Conservation (phyloP, 2,797 vertebrate species). For the Menidia menidia region DNA sequence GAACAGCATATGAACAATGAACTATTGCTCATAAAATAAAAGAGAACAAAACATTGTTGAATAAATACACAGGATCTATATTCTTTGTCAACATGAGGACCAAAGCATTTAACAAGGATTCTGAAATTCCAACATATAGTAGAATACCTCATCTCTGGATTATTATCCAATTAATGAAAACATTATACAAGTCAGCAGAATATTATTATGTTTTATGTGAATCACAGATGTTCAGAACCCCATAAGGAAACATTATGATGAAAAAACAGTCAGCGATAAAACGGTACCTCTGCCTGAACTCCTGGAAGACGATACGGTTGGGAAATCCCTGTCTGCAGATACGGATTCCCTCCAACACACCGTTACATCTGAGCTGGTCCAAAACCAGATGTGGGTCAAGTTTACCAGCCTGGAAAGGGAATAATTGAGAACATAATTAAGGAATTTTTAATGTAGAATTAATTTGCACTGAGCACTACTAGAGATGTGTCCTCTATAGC, state of each 20-base stretch:
- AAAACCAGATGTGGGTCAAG: slow-evolving; percentile 95
- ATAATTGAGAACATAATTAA: slow-evolving; percentile 1
- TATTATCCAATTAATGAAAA: background rate
- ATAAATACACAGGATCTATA: too few species aligned
- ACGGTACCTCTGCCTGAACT: slow-evolving; percentile 93
- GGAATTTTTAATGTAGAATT: too few species aligned
- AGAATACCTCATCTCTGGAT: background rate
- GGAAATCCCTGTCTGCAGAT: slow-evolving; percentile 98
- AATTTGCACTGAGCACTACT: too few species aligned
- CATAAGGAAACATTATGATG: too few species aligned
- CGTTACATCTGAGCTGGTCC: slow-evolving; percentile 95
- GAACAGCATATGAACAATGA: too few species aligned
- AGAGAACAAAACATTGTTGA: too few species aligned
- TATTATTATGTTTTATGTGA: background rate
- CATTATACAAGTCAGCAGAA: background rate
- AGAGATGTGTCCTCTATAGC: too few species aligned
- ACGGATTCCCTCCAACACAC: slow-evolving; percentile 94
- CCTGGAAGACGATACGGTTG: slow-evolving; percentile 98
- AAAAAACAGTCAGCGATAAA: background rate
- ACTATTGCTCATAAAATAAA: too few species aligned
- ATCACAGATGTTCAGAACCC: background rate
- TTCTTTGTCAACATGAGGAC: too few species aligned
- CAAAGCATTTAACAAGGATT: too few species aligned
- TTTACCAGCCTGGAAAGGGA: slow-evolving; percentile 87
- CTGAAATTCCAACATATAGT: too few species aligned